These are phyloP conservation scores for Cotesia typhae DNA, from an alignment of 1,140 invertebrate genomes.

Conservation along the genomic window DNA sequence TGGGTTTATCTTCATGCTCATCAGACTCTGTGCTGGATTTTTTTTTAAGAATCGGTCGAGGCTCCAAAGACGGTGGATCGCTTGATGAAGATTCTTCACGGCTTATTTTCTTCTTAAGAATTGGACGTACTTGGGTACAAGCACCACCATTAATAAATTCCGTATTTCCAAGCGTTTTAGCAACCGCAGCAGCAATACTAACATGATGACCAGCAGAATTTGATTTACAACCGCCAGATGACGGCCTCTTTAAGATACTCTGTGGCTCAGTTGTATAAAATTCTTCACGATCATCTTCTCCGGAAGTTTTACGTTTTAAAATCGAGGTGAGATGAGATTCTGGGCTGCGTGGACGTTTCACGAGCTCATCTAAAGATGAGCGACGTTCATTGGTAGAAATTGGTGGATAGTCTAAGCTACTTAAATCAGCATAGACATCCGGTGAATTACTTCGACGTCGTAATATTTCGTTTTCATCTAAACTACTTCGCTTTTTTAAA, in stretches of 20 bases:
- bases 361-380: constrained; percentile 75
- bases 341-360: constrained; percentile 66
- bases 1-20: constrained; percentile 75
- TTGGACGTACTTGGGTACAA: constrained; percentile 76
- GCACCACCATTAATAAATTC: constrained; percentile 52
- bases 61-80: constrained; percentile 55
- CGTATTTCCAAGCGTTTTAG: constrained; percentile 71
- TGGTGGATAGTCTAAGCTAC: constrained; percentile 69
- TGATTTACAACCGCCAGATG: constrained; percentile 65
- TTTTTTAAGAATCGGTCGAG: constrained; percentile 81
- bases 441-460: constrained; percentile 75
- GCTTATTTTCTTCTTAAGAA: constrained; percentile 78
- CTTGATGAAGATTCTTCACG: constrained; percentile 66
- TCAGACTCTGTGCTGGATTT: constrained; percentile 83
- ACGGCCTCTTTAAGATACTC: constrained; percentile 79
- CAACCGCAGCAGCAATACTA: constrained; percentile 75
- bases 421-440: constrained; percentile 70
- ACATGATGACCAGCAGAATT: constrained; percentile 71
- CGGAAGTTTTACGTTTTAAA: constrained; percentile 73
- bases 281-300: constrained; percentile 68
- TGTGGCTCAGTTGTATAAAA: constrained; percentile 74
- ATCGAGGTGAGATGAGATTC: constrained; percentile 71
- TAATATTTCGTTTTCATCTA: constrained; percentile 79
- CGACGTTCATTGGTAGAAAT: constrained; percentile 75
- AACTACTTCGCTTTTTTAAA: constrained; percentile 80